A percentile compares a stretch with the other conserved stretches of the same genome.
phyloP scores from a whole-genome alignment of 37 sponge, comb jelly and placozoan genomes.

The Chondrosia reniformis region DNA sequence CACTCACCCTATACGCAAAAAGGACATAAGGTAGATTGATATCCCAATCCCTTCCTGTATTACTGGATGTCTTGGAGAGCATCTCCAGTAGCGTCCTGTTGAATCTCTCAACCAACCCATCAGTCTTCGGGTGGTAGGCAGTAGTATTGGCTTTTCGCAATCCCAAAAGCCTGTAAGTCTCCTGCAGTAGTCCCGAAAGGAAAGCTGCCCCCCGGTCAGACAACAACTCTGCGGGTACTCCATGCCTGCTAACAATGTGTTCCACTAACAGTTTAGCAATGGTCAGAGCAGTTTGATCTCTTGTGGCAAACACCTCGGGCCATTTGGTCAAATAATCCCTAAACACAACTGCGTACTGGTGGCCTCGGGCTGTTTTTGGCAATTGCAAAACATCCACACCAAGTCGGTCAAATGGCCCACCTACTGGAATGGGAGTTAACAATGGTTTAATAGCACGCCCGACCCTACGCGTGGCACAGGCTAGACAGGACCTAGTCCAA shows the following conservation, averaged over 20 bases:
- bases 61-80: slow-evolving; percentile 27
- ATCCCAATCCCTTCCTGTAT: slow-evolving; percentile 37
- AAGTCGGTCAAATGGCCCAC: slow-evolving; percentile 25
- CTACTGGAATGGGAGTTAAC: slow-evolving; percentile 13
- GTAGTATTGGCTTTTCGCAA: slow-evolving; percentile 30
- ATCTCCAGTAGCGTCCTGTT: slow-evolving; percentile 31
- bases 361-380: background rate
- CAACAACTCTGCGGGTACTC: slow-evolving; percentile 28
- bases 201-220: slow-evolving; percentile 26
- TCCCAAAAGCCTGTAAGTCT: background rate
- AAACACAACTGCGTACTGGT: slow-evolving; percentile 45
- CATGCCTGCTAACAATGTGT: slow-evolving; percentile 30
- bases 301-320: slow-evolving; percentile 39
- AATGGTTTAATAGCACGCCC: background rate
- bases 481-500: slow-evolving; percentile 18
- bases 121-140: slow-evolving; percentile 47
- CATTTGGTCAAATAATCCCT: slow-evolving; percentile 47
- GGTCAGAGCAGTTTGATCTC: slow-evolving; percentile 24
- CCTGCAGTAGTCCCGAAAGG: slow-evolving; percentile 20
- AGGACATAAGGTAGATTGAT: slow-evolving; percentile 22
- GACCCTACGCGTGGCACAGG: slow-evolving; percentile 28
- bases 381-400: slow-evolving; percentile 26
- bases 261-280: slow-evolving; percentile 45
- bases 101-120: slow-evolving; percentile 51
- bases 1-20: slow-evolving; percentile 29